Evolutionary conservation across 2,113 vertebrate genomes (phyloP), one percentile per base, ranked within the genome.

Genomic region (Arizona elegans): DNA sequence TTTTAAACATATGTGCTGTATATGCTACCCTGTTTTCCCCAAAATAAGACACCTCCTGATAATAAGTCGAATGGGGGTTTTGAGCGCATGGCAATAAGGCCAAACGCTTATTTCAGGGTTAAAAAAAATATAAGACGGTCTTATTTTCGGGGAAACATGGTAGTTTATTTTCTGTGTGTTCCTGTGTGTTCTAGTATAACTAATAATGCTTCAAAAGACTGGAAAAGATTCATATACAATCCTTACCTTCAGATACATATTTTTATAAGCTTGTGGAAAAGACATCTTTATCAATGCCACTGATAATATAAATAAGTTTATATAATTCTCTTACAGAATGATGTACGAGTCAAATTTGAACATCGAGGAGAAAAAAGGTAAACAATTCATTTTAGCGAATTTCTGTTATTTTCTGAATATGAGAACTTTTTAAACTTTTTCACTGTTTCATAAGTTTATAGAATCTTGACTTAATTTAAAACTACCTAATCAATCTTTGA

Each of bases 321-420:
- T 92, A 53, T 91, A 43, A 90, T 94, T 87, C 92, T 50, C 95
- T 97, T 96, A 91, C 96, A 99, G 99, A 99, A 99, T 1, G 99
- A 99, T 94, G 97, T 99, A 92, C 98, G 99, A 97, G 99, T 99
- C 93, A 99, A 99, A 98, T 99, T 99, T 96, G 99, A 99, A 97
- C 99, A 99, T 97, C 98, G 98, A 98, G 99, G 99, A 97, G 99
- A 99, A 96, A 99, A 99, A 98, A 98, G 99, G 99, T 99, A 96
- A 98, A 88, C 65, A 90, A 94, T 12, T 1, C 24, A 1, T 93
- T 59, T 93, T 94, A 52, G 29, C 3, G 47, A 6, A 53, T 43
- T 13, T 53, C 21, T 89, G 8, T 85, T 92, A 10, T 92, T 0
- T 92, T 5, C 11, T 43, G 1, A 85, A 12, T 87, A 43, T 52